Base-by-base conservation (phyloP, 2,113 vertebrate genomes). In the Pavo muticus region DNA sequence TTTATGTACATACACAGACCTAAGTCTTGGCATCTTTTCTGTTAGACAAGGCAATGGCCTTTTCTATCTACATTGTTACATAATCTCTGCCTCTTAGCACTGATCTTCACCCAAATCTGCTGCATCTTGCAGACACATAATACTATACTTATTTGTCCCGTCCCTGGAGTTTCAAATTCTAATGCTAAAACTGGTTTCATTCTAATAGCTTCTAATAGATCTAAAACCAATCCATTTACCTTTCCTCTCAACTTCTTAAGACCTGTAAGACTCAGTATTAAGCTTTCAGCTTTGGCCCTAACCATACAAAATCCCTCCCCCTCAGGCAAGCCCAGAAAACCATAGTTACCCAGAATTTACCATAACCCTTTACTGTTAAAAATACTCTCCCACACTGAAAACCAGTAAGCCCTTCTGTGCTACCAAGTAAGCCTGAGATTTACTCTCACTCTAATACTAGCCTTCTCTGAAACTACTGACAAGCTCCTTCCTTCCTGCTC, bases 351-450 rank as follows among this genome's bases (percentile, higher is more conserved):
- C 61, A 72, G 81, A 81, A 92, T 75, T 84, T 72, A 81, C 84
- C 84, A 75, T 65, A 94, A 74, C 72, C 32, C 74, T 91, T 82
- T 59, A 35, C 65, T 92, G 48, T 87, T 77, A 93, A 88, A 74
- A 89, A 56, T 61, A 72, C 25, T 78, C 32, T 79, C 35, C 32
- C 61, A 71, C 16, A 50, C 29, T 72, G 74, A 94, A 94, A 94
- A 75, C 35, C 71, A 82, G 15, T 87, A 91, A 95, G 23, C 61
- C 70, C 64, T 91, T 92, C 84, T 82, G 84, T 92, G 71, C 87
- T 50, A 85, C 50, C 25, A 93, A 77, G 93, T 92, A 91, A 93
- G 35, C 93, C 80, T n/a, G 50, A 91, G 80, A 92, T 94, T 94
- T 94, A 95, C 57, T 79, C 54, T 68, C 81, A 84, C 83, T 71